Evolutionary conservation across 2,888 invertebrate genomes (phyloP), one percentile per base, ranked within the genome.

Genomic region (Phaedon cochleariae): DNA sequence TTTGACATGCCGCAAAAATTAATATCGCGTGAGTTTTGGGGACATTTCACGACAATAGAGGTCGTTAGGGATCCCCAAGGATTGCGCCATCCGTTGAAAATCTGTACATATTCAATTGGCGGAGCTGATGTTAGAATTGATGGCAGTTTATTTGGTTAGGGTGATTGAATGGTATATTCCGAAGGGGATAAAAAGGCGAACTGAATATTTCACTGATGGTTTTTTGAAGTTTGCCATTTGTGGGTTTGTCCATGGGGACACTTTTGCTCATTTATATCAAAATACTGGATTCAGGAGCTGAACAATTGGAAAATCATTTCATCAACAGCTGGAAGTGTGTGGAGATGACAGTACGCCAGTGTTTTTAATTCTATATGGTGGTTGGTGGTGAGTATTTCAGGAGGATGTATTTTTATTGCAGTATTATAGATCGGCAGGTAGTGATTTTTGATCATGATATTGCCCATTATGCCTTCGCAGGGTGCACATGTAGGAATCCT

Each of bases 1-100:
- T 76, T 75, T 68, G 75, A 74, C 74, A 74, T 67, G 70, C 76
- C 77, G 70, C 76, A 77, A 74, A 77, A 77, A 77, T 77, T 76
- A 77, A 77, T 77, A 77, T 74, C 68, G 72, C 74, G 73, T 66
- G 76, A 75, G 58, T 45, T 72, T 66, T 55, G 52, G n/a, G 64
- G 74, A 64, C 76, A 75, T 73, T 75, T 74, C 76, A 59, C 64
- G 69, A 77, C 76, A 77, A 77, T 76, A 59, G 64, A 68, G 52
- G 71, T 75, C 72, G 75, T 76, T 76, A 76, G 53, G 31, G 60
- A 54, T 65, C 73, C 71, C 67, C 61, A 51, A 64, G 46, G 51
- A 48, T 55, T 51, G 49, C 34, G 31, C 17, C 41, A 29, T n/a
- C 49, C 49, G 49, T 57, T 55, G 62, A 34, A 62, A 62, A 62